A percentile compares a stretch with the other conserved stretches of the same genome.
These are phyloP conservation scores for Laothoe populi DNA, from an alignment of 2,888 invertebrate species.

Conservation along the genomic window DNA sequence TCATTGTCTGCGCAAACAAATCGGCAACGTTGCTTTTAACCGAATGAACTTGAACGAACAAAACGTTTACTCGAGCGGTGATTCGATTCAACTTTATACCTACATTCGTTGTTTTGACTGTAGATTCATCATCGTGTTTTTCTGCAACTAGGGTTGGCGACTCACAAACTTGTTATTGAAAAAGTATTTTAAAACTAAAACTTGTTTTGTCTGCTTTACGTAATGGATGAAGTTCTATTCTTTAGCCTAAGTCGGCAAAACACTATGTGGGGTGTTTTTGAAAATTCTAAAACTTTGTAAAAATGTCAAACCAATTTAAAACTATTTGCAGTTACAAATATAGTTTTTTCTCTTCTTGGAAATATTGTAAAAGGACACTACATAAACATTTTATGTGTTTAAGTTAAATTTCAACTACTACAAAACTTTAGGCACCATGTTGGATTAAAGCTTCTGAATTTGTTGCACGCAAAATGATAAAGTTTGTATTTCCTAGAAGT, in stretches of 20 bases:
- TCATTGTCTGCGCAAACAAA: slow-evolving; percentile 40
- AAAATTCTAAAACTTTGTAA: too few relatives aligned
- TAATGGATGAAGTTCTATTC: too few relatives aligned
- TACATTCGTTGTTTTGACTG: slow-evolving; percentile 33
- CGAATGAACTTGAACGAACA: slow-evolving; percentile 43
- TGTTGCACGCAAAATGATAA: slow-evolving; percentile 9
- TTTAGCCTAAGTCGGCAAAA: too few relatives aligned
- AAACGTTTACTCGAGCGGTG: slow-evolving; percentile 40
- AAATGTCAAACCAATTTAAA: too few relatives aligned
- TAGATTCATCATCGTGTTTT: slow-evolving; percentile 2
- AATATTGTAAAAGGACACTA: too few relatives aligned
- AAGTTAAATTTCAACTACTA: too few relatives aligned
- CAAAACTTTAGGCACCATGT: not conserved
- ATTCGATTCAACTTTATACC: slow-evolving; percentile 36
- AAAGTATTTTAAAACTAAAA: too few relatives aligned
- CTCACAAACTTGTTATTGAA: not conserved
- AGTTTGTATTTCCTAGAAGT: slow-evolving; percentile 15
- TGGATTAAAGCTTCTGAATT: slow-evolving; percentile 23
- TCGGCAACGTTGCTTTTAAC: slow-evolving; percentile 38
- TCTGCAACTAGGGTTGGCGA: not conserved
- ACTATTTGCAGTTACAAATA: too few relatives aligned
- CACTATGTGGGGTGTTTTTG: too few relatives aligned
- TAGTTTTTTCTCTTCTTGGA: too few relatives aligned
- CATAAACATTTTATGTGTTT: too few relatives aligned
- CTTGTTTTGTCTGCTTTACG: too few relatives aligned